These are phyloP conservation scores for Apis florea DNA, from an alignment of 1,140 invertebrate species.

Conservation along the genomic window DNA sequence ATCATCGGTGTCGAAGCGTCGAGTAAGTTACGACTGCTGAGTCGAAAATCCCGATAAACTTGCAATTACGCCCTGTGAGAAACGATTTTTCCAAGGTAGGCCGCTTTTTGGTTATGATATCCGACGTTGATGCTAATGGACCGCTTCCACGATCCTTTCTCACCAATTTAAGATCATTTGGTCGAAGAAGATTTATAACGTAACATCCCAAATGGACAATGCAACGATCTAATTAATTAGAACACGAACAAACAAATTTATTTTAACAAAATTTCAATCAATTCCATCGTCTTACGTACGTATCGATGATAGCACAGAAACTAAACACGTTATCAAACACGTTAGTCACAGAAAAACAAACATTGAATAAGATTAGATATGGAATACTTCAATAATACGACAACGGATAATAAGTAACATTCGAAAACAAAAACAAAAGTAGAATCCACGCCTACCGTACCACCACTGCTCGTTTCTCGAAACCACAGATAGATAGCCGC, in stretches of 20 bases:
- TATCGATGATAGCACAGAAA: too few species aligned
- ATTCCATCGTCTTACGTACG: too few species aligned
- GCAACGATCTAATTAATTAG: too few species aligned
- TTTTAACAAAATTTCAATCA: too few species aligned
- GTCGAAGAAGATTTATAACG: too few species aligned
- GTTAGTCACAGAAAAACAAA: too few species aligned
- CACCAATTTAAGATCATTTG: not conserved
- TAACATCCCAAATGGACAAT: not conserved
- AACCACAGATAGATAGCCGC: constrained; percentile 25
- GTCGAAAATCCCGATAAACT: constrained; percentile 21
- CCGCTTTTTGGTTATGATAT: not conserved
- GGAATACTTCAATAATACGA: too few species aligned
- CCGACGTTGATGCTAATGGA: constrained; percentile 18
- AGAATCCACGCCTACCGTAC: not conserved
- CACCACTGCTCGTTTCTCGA: constrained; percentile 20
- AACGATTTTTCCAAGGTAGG: constrained; percentile 20
- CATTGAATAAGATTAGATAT: too few species aligned
- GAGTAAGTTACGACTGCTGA: not conserved
- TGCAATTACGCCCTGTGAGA: constrained; percentile 39
- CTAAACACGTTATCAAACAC: too few species aligned
- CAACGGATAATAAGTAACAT: not conserved
- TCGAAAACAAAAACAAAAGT: constrained; percentile 15
- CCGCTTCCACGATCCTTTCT: too few species aligned
- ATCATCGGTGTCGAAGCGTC: constrained; percentile 14
- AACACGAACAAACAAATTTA: too few species aligned